Evolutionary conservation across 2,888 invertebrate species (phyloP).

Genomic region (Clunio marinus): DNA sequence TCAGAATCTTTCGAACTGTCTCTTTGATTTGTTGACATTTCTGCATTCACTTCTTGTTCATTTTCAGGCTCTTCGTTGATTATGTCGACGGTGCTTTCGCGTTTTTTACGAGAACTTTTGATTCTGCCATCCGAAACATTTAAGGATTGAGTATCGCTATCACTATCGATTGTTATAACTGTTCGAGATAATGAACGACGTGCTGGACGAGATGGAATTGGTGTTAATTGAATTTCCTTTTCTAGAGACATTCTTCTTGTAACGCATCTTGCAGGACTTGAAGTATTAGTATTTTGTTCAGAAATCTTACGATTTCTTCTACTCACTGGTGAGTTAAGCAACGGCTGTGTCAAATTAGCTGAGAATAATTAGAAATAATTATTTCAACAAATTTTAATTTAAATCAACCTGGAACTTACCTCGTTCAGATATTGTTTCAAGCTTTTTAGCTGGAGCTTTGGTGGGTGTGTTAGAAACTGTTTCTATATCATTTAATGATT

Average conservation of each 20-base stretch:
- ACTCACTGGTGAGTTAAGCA: background rate
- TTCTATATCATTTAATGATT: background rate
- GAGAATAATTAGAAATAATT: background rate
- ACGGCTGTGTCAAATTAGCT: background rate
- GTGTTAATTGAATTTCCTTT: background rate
- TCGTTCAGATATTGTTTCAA: background rate
- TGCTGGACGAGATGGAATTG: background rate
- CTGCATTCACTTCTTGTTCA: background rate
- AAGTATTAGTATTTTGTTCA: background rate
- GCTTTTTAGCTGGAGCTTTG: background rate
- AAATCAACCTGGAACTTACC: background rate
- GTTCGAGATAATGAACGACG: background rate
- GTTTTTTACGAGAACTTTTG: background rate
- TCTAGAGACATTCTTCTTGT: slow-evolving; percentile 23
- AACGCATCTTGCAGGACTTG: background rate
- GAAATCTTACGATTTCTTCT: background rate
- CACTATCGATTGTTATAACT: no score
- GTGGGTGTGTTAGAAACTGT: background rate
- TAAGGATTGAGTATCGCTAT: background rate
- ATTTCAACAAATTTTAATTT: background rate
- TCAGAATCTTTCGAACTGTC: no score
- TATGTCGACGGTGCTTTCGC: background rate
- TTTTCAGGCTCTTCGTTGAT: slow-evolving; percentile 11
- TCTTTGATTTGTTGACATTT: no score
- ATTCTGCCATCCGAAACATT: background rate